Evolutionary conservation across 2,113 vertebrate species (phyloP).

Genomic region (Coptodon rendalli): DNA sequence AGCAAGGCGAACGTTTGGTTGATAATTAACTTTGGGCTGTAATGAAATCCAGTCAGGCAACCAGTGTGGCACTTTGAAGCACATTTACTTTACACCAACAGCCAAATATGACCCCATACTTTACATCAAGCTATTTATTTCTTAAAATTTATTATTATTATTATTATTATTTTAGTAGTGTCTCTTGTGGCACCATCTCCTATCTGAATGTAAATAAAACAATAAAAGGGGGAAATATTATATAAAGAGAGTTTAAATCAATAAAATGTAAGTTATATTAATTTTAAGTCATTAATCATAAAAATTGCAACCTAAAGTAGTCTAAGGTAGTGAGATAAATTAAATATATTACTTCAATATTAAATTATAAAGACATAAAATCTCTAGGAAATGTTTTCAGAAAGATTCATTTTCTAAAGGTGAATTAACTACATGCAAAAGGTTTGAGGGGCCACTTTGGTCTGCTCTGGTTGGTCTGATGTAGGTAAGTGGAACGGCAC

Average conservation of each 20-base stretch:
- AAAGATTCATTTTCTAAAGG: neutral
- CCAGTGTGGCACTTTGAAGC: constrained; percentile 61
- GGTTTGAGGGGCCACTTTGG: constrained; percentile 46
- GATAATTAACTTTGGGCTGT: constrained; percentile 36
- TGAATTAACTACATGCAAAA: constrained; percentile 1
- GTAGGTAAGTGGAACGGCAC: constrained; percentile 27
- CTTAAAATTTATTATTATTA: neutral
- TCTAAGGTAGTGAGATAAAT: neutral
- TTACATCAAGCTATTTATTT: neutral
- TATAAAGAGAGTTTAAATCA: neutral
- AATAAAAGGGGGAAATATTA: neutral
- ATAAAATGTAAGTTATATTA: neutral
- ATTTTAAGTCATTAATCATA: neutral
- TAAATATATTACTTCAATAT: neutral
- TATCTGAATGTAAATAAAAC: neutral
- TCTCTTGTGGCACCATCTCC: neutral
- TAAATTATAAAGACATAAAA: neutral
- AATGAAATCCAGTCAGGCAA: constrained; percentile 35
- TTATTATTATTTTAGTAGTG: neutral
- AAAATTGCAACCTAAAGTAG: neutral
- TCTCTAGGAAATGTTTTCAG: constrained; percentile 14
- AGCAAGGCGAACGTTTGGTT: constrained; percentile 54
- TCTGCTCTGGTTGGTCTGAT: constrained; percentile 40
- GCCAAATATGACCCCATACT: constrained; percentile 23
- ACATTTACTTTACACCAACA: constrained; percentile 39